Evolutionary conservation across 2,888 invertebrate species (phyloP).

Genomic region (Tetranychus truncatus): DNA sequence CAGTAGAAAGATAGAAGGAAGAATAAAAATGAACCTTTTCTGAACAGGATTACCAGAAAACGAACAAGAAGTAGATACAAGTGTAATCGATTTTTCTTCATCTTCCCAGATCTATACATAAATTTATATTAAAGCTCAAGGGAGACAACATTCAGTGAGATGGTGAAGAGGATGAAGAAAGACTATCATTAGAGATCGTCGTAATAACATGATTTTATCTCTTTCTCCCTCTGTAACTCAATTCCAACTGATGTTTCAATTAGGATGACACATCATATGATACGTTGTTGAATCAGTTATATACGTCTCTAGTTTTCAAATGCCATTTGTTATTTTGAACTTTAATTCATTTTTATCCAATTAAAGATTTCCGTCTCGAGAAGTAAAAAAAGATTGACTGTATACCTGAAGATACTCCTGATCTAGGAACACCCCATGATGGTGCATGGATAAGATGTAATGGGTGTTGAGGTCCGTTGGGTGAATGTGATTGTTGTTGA

Average conservation of each 20-base stretch:
- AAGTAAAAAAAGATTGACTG: not conserved
- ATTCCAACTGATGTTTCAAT: not conserved
- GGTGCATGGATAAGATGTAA: not conserved
- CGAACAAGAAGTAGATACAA: not conserved
- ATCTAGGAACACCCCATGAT: not conserved
- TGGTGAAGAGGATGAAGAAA: not conserved
- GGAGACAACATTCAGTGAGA: not conserved
- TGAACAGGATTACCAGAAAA: not conserved
- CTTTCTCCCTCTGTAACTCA: not conserved
- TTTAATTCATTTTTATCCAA: not conserved
- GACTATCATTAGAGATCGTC: not conserved
- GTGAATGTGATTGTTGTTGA: slow-evolving; percentile 1
- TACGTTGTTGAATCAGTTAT: not conserved
- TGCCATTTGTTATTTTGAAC: not conserved
- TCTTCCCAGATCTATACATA: not conserved
- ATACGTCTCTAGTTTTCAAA: not conserved
- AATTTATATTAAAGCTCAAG: not conserved
- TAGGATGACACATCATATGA: not conserved
- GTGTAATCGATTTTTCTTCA: not conserved
- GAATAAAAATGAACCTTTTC: not conserved
- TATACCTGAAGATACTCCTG: not conserved
- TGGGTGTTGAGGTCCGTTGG: not conserved
- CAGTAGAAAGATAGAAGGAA: not conserved
- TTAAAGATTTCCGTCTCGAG: not conserved
- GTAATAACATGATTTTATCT: slow-evolving; percentile 1